Conservation (phyloP, 2,888 invertebrate species). For the Thereva nobilitata region DNA sequence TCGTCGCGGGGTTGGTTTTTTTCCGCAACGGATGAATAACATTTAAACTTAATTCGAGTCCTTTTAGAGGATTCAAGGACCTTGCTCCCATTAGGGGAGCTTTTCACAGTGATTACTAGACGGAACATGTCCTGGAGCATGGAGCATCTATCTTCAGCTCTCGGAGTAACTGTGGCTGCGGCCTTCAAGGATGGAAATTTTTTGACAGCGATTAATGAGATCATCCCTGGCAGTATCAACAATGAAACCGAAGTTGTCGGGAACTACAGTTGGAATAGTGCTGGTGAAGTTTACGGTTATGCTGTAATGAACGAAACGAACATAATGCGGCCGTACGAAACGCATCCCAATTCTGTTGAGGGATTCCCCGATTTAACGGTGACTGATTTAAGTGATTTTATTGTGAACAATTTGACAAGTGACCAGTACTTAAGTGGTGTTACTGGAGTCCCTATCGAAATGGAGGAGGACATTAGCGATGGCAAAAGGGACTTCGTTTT, state of each 20-base stretch:
- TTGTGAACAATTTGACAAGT: constrained; percentile 23
- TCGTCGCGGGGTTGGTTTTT: not conserved
- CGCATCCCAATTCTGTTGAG: constrained; percentile 5
- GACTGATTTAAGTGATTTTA: constrained; percentile 21
- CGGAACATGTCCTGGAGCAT: constrained; percentile 13
- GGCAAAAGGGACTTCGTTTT: constrained; percentile 70
- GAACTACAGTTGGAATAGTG: constrained; percentile 6
- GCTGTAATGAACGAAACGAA: not conserved
- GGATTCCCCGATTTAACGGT: constrained; percentile 17
- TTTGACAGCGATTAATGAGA: constrained; percentile 19
- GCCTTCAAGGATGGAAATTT: not conserved
- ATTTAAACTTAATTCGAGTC: constrained; percentile 3
- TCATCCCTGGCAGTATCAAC: constrained; percentile 2
- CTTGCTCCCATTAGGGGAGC: constrained; percentile 5
- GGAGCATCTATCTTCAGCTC: constrained; percentile 6
- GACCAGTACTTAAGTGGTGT: constrained; percentile 38
- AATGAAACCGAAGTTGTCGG: constrained; percentile 9
- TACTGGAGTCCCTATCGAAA: constrained; percentile 44
- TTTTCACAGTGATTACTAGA: constrained; percentile 9
- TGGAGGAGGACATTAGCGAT: constrained; percentile 42
- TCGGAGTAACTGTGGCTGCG: constrained; percentile 17
- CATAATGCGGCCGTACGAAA: too few relatives aligned
- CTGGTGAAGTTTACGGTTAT: constrained; percentile 6
- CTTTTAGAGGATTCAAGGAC: constrained; percentile 6
- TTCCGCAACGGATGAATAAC: too few relatives aligned